A percentile compares a stretch with the other conserved stretches of the same genome.
Evolutionary conservation across 2,113 vertebrate genomes (phyloP).

Genomic region (Myrmecobius fasciatus): DNA sequence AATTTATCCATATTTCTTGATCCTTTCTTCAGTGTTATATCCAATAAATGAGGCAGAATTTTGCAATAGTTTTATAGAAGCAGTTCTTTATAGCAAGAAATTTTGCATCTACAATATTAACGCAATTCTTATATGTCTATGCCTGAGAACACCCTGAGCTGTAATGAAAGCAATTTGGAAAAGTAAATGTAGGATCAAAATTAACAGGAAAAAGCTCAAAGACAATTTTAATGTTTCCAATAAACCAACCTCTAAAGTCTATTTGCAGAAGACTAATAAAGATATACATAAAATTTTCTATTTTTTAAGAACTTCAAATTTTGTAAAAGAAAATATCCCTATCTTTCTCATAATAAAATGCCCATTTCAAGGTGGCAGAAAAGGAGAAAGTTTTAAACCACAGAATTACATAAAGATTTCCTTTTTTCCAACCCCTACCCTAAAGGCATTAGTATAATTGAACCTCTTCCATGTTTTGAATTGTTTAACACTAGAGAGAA

Average conservation of each 20-base stretch:
- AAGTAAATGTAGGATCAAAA: conserved; percentile 23
- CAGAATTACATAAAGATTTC: conserved; percentile 30
- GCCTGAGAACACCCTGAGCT: not conserved
- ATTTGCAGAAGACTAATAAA: conserved; percentile 8
- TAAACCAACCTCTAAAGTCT: not conserved
- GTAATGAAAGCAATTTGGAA: not conserved
- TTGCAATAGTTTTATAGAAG: not conserved
- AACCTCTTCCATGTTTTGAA: conserved; percentile 42
- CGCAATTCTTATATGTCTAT: not conserved
- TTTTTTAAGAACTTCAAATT: not conserved
- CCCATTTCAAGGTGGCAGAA: not conserved
- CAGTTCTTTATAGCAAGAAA: not conserved
- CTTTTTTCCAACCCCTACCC: conserved; percentile 41
- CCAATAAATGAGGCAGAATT: not conserved
- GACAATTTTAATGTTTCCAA: conserved; percentile 25
- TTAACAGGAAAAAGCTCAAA: not conserved
- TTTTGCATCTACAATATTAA: not conserved
- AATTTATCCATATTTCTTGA: not conserved
- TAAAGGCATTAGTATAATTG: conserved; percentile 43
- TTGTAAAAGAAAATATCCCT: not conserved
- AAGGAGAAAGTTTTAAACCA: conserved; percentile 41
- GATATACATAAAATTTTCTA: not conserved
- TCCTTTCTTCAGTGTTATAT: not conserved
- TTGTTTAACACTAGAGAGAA: conserved; percentile 53
- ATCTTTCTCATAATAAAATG: conserved; percentile 47